These are phyloP conservation scores for Glossophaga mutica DNA, from an alignment of 2,797 vertebrate species.

Conservation along the genomic window DNA sequence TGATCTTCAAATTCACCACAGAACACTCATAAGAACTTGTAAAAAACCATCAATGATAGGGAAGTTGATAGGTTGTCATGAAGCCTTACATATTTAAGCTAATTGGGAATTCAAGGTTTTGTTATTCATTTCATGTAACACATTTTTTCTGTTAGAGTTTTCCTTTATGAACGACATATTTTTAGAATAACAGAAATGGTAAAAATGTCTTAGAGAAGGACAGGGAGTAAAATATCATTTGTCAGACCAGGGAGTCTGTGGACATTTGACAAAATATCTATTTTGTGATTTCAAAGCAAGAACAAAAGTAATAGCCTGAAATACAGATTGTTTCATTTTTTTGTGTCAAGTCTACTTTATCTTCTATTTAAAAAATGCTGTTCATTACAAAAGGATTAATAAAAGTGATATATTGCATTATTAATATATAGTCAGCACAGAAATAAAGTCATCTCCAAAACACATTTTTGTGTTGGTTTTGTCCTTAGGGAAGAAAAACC, in stretches of 20 bases:
- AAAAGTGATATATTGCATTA: conserved; percentile 70
- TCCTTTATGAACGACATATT: conserved; percentile 45
- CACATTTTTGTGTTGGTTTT: conserved; percentile 34
- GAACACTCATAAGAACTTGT: neutral
- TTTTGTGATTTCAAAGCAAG: conserved; percentile 71
- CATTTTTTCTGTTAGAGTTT: conserved; percentile 49
- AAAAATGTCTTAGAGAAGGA: conserved; percentile 54
- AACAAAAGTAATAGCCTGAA: conserved; percentile 74
- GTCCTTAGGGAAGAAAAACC: neutral
- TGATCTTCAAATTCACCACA: neutral
- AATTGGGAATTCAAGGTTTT: conserved; percentile 44
- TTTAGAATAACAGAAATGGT: conserved; percentile 58
- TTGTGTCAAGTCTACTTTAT: conserved; percentile 72
- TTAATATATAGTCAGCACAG: conserved; percentile 55
- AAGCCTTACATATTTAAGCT: conserved; percentile 42
- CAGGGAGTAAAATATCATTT: conserved; percentile 42
- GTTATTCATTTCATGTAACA: conserved; percentile 50
- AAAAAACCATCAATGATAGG: neutral
- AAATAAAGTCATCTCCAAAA: conserved; percentile 47
- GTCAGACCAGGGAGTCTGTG: conserved; percentile 59
- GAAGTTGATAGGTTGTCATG: neutral
- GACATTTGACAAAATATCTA: conserved; percentile 67
- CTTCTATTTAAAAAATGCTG: conserved; percentile 69
- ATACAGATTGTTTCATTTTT: conserved; percentile 74
- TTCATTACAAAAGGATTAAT: conserved; percentile 73